A percentile compares a stretch with the other conserved stretches of the same genome.
Conservation (phyloP, 2,113 vertebrate species). For the Eubucco bourcierii region DNA sequence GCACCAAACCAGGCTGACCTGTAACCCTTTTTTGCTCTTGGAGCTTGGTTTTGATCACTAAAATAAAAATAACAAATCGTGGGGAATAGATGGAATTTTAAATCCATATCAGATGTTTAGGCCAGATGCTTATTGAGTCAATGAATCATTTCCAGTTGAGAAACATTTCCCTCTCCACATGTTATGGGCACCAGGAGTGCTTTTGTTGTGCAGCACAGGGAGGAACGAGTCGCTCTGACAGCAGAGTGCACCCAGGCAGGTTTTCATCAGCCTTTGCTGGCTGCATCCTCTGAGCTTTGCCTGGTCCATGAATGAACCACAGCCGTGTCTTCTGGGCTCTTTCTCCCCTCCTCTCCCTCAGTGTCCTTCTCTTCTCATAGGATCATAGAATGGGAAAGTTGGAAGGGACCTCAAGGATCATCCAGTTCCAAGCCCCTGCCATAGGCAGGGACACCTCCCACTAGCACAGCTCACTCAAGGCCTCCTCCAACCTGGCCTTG, state of each 20-base stretch:
- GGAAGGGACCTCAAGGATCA: too few species aligned
- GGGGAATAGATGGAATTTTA: constrained; percentile 36
- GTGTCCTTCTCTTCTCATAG: not conserved
- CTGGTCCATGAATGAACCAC: not conserved
- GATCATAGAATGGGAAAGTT: too few species aligned
- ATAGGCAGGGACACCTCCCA: too few species aligned
- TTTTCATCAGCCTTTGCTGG: constrained; percentile 1
- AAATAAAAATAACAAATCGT: not conserved
- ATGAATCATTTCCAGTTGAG: constrained; percentile 46
- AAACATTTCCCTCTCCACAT: constrained; percentile 45
- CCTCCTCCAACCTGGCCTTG: too few species aligned
- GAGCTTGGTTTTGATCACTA: constrained; percentile 16
- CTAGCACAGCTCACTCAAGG: too few species aligned
- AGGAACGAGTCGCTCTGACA: not conserved
- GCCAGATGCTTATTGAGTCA: constrained; percentile 27
- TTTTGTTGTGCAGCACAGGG: constrained; percentile 22
- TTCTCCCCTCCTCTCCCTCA: not conserved
- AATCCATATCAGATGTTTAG: constrained; percentile 35
- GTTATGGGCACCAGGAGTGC: constrained; percentile 18
- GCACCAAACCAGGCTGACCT: not conserved
- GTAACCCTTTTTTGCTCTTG: not conserved
- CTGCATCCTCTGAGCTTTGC: not conserved
- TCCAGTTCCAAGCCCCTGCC: too few species aligned
- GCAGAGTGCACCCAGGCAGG: not conserved
- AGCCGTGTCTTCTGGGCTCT: not conserved